phyloP scores from a whole-genome alignment of 2,113 vertebrate genomes.

The Oxyruncus cristatus region DNA sequence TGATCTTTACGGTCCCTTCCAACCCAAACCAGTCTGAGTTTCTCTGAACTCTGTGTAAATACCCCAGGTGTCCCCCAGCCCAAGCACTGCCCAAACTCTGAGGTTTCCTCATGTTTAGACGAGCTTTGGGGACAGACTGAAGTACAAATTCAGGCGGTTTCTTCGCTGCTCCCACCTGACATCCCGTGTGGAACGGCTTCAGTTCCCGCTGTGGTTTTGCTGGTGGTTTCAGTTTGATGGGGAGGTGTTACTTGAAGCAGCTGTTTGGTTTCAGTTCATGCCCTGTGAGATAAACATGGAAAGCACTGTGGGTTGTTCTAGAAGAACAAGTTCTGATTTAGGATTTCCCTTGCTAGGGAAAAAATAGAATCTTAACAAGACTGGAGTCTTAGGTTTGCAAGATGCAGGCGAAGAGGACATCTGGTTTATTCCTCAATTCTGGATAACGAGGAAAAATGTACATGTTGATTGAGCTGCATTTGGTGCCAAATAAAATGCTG shows the following conservation, averaged over 20 bases:
- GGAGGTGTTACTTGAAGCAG: not conserved
- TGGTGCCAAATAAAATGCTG: not conserved
- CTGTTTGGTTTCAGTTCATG: not conserved
- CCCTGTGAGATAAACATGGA: not conserved
- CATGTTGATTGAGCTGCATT: rapidly evolving
- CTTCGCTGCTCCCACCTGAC: rapidly evolving
- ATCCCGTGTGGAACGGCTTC: rapidly evolving
- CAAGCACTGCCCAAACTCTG: not conserved
- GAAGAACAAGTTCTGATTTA: not conserved
- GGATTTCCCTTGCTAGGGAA: not conserved
- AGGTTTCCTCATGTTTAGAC: not conserved
- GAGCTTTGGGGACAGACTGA: not conserved
- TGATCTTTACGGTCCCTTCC: not conserved
- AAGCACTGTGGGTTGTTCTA: not conserved
- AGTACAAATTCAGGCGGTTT: rapidly evolving
- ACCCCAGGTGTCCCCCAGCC: rapidly evolving
- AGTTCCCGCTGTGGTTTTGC: rapidly evolving
- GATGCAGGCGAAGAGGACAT: not conserved
- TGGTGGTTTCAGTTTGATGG: not conserved
- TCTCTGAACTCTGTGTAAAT: not conserved
- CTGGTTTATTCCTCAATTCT: not conserved
- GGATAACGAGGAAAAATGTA: rapidly evolving
- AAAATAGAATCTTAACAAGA: not conserved
- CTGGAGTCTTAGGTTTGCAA: not conserved
- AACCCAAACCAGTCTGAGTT: not conserved